Evolutionary conservation across 2,888 invertebrate species (phyloP).

Genomic region (Caenorhabditis sp.): DNA sequence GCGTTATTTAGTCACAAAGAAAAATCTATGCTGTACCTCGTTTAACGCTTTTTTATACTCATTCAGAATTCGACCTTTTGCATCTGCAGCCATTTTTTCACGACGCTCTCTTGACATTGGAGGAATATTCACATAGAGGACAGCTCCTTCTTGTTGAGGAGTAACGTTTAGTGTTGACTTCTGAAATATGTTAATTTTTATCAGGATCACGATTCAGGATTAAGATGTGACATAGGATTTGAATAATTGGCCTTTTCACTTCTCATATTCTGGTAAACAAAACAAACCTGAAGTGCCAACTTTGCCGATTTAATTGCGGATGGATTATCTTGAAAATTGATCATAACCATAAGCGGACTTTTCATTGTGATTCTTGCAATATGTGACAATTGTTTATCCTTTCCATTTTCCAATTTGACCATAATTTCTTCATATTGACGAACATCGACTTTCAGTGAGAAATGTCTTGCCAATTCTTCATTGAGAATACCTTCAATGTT

Average conservation of each 20-base stretch:
- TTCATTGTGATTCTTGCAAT: conserved; percentile 60
- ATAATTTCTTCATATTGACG: conserved; percentile 59
- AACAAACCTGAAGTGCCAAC: conserved; percentile 58
- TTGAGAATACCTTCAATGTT: conserved; percentile 40
- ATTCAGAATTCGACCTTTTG: conserved; percentile 76
- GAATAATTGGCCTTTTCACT: too few relatives aligned
- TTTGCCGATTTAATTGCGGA: conserved; percentile 60
- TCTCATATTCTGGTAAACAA: too few relatives aligned
- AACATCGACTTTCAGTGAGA: conserved; percentile 58
- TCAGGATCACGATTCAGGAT: too few relatives aligned
- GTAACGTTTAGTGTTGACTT: conserved; percentile 57
- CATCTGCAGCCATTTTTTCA: conserved; percentile 86
- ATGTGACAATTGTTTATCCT: conserved; percentile 56
- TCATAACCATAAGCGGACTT: conserved; percentile 59
- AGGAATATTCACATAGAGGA: conserved; percentile 61
- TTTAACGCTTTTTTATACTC: conserved; percentile 63
- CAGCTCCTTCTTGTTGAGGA: conserved; percentile 64
- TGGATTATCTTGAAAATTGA: conserved; percentile 66
- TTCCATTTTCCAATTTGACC: conserved; percentile 60
- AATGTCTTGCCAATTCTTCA: conserved; percentile 41
- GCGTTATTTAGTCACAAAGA: background rate
- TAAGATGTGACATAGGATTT: too few relatives aligned
- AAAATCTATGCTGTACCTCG: conserved; percentile 33
- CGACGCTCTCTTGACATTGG: conserved; percentile 90
- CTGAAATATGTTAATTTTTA: conserved; percentile 20